These are phyloP conservation scores for Drosophila pruinosa DNA, from an alignment of 1,140 invertebrate species.

Conservation along the genomic window DNA sequence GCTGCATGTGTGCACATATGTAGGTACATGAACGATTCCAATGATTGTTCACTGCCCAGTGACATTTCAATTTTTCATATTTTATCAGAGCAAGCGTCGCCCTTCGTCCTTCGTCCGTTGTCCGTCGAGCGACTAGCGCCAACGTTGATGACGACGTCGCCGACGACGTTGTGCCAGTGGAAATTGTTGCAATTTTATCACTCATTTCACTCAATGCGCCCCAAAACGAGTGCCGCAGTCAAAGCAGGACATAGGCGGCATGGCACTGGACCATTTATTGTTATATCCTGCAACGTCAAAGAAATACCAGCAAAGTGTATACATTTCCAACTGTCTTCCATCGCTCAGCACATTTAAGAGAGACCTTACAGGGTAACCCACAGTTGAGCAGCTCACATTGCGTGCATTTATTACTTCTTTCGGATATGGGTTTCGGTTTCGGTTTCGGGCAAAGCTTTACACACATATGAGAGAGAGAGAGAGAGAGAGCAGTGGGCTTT, in stretches of 20 bases:
- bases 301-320: neutral
- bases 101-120: neutral
- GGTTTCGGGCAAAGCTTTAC: constrained; percentile 33
- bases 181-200: constrained; percentile 81
- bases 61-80: constrained; percentile 73
- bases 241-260: constrained; percentile 6
- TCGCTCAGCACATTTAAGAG: too few species aligned
- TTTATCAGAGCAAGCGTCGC: constrained; percentile 46
- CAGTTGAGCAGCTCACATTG: neutral
- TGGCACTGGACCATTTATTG: constrained; percentile 15
- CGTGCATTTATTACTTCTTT: constrained; percentile 33
- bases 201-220: constrained; percentile 70
- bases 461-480: neutral
- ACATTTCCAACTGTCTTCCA: too few species aligned
- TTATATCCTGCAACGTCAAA: constrained; percentile 1
- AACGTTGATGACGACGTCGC: constrained; percentile 1
- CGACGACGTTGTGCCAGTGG: constrained; percentile 39
- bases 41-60: constrained; percentile 55
- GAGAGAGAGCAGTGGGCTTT: constrained; percentile 28
- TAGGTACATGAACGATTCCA: constrained; percentile 18
- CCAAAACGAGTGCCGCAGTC: neutral
- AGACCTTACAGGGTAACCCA: neutral
- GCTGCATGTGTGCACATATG: neutral
- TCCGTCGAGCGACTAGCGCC: constrained; percentile 9
- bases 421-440: constrained; percentile 24